Conservation (phyloP, 2,113 vertebrate genomes). For the Thryonomys swinderianus region DNA sequence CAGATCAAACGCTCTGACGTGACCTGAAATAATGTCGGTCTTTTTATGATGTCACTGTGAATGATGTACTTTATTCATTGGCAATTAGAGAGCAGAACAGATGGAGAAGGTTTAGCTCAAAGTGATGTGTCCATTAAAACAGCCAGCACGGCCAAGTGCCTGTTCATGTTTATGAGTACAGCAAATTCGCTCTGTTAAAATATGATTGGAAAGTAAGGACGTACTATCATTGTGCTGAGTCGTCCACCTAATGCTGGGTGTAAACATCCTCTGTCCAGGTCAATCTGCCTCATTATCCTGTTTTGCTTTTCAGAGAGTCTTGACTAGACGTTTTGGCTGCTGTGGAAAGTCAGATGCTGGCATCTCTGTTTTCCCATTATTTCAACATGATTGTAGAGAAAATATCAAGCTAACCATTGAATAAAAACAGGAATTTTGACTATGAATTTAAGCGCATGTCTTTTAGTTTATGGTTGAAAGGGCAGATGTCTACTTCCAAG, state of each 20-base stretch:
- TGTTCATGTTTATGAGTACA: constrained; percentile 84
- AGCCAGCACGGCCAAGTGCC: constrained; percentile 88
- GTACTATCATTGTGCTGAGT: constrained; percentile 61
- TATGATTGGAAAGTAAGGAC: constrained; percentile 70
- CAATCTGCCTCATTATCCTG: constrained; percentile 38
- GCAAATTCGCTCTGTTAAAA: constrained; percentile 84
- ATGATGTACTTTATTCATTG: constrained; percentile 86
- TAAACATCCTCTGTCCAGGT: constrained; percentile 52
- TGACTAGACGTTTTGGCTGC: constrained; percentile 57
- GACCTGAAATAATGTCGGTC: constrained; percentile 88
- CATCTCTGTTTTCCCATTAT: constrained; percentile 49
- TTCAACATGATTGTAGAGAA: constrained; percentile 56
- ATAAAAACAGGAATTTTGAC: constrained; percentile 51
- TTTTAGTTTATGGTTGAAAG: constrained; percentile 47
- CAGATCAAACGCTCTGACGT: constrained; percentile 88
- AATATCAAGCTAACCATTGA: constrained; percentile 48
- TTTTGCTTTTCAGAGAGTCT: constrained; percentile 31
- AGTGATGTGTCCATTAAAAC: constrained; percentile 90
- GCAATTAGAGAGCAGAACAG: constrained; percentile 91
- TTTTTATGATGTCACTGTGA: constrained; percentile 86
- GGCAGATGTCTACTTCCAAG: constrained; percentile 46
- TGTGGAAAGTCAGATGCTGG: constrained; percentile 47
- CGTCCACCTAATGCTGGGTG: constrained; percentile 48
- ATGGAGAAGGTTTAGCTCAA: constrained; percentile 91
- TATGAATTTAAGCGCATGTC: not conserved